Percentiles rank a stretch among this genome's conserved stretches.
phyloP scores from a whole-genome alignment of 1,140 invertebrate genomes.

The Solen grandis region DNA sequence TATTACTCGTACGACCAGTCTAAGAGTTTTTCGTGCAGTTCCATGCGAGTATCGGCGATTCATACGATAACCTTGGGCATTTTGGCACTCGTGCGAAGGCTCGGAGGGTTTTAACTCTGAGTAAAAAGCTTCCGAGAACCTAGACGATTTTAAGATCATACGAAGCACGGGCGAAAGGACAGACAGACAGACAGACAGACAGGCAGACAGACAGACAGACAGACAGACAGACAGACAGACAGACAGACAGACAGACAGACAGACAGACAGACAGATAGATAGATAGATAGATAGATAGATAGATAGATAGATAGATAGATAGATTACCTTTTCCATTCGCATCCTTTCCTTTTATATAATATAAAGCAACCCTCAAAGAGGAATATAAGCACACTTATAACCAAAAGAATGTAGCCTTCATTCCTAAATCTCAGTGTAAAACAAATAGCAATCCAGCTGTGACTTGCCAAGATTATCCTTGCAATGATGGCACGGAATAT shows the following conservation, averaged over 20 bases:
- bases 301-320: background rate
- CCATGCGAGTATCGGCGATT: no score
- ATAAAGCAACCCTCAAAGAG: slow-evolving; percentile 9
- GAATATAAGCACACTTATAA: background rate
- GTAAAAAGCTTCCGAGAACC: background rate
- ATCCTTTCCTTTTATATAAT: slow-evolving; percentile 39
- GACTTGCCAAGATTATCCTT: background rate
- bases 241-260: background rate
- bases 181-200: no score
- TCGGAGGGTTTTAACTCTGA: no score
- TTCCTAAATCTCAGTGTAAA: background rate
- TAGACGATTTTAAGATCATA: background rate
- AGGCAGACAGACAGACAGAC: no score
- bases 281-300: background rate
- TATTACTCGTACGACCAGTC: no score
- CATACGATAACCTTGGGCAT: no score
- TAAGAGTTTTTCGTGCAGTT: no score
- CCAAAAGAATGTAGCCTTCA: slow-evolving; percentile 13
- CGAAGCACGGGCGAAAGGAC: no score
- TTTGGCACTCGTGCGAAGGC: no score
- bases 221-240: background rate
- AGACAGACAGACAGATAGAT: no score
- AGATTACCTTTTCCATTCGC: slow-evolving; percentile 42
- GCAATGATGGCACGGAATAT: slow-evolving; percentile 39
- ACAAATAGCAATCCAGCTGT: slow-evolving; percentile 14